Base-by-base conservation (phyloP, 2,888 invertebrate species). In the Eilema sororculum region DNA sequence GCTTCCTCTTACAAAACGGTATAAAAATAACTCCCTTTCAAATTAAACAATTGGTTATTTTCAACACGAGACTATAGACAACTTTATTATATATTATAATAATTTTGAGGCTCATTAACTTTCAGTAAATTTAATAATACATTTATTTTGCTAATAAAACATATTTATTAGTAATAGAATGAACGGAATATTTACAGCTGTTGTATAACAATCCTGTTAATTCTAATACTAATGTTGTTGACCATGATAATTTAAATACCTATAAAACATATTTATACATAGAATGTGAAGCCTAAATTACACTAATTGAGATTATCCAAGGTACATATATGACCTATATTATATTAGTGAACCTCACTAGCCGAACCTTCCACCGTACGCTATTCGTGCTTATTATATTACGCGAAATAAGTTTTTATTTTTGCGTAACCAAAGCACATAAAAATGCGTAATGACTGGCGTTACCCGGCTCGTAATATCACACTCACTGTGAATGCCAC, bases 221-320 rank as follows among this genome's bases (percentile, higher is more conserved):
- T 52, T 37, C 20, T 16, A n/a, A 52, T 52, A 52, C 20, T n/a
- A n/a, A 52, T n/a, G n/a, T n/a, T 52, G n/a, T n/a, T 52, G 52
- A 52, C 9, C 52, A n/a, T 52, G 52, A 52, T 52, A 52, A 52
- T 52, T 52, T 52, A 52, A n/a, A 52, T 52, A 52, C 52, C 52
- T 52, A 52, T 52, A n/a, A 52, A 52, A 73, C 73, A 77, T 78
- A 75, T 71, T 74, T 56, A 70, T 76, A 71, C 46, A 66, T 65
- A 69, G 68, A 71, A 69, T 80, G 76, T 73, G 77, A 82, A 83
- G 70, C 61, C 60, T 79, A 80, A 41, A 65, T 72, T 87, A 90
- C 80, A 82, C 87, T 92, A 92, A 87, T 88, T 93, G 94, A 95
- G 93, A 94, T 95, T 93, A 92, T 93, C 90, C 78, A 91, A 93